A percentile compares a stretch with the other conserved stretches of the same genome.
Evolutionary conservation across 1,140 invertebrate species (phyloP).

Genomic region (Drosophila gunungcola): DNA sequence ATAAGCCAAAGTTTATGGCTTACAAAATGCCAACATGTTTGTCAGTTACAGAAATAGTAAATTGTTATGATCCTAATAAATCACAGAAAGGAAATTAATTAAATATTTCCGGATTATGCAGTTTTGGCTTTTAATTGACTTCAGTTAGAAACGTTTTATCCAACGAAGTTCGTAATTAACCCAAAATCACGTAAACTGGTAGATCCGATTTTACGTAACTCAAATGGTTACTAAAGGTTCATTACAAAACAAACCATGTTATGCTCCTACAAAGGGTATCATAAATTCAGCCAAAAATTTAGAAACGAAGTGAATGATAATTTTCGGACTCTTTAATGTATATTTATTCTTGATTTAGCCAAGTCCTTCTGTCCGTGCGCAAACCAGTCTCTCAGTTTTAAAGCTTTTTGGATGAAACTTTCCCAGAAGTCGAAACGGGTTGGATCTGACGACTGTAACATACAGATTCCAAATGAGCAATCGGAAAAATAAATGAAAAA

Average conservation of each 20-base stretch:
- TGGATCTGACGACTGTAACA: too few relatives aligned
- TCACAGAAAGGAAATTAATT: not conserved
- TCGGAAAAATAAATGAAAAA: too few relatives aligned
- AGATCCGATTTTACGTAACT: not conserved
- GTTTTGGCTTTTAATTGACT: not conserved
- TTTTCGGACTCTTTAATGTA: too few relatives aligned
- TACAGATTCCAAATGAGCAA: too few relatives aligned
- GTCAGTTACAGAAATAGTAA: not conserved
- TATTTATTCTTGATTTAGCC: too few relatives aligned
- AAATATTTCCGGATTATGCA: not conserved
- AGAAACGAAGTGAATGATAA: too few relatives aligned
- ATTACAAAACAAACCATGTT: slow-evolving; percentile 8
- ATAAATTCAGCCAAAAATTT: too few relatives aligned
- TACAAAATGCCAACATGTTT: not conserved
- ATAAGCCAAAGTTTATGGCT: slow-evolving; percentile 7
- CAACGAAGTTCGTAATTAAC: not conserved
- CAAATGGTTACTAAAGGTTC: not conserved
- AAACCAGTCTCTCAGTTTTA: too few relatives aligned
- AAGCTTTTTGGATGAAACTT: too few relatives aligned
- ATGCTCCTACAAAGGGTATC: too few relatives aligned
- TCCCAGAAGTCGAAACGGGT: too few relatives aligned
- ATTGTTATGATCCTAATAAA: not conserved
- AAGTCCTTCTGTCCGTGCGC: too few relatives aligned
- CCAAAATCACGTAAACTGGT: not conserved
- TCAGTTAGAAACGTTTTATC: not conserved